Evolutionary conservation across 2,888 invertebrate species (phyloP), one percentile per base, ranked within the genome.

Genomic region (Caenorhabditis angaria): DNA sequence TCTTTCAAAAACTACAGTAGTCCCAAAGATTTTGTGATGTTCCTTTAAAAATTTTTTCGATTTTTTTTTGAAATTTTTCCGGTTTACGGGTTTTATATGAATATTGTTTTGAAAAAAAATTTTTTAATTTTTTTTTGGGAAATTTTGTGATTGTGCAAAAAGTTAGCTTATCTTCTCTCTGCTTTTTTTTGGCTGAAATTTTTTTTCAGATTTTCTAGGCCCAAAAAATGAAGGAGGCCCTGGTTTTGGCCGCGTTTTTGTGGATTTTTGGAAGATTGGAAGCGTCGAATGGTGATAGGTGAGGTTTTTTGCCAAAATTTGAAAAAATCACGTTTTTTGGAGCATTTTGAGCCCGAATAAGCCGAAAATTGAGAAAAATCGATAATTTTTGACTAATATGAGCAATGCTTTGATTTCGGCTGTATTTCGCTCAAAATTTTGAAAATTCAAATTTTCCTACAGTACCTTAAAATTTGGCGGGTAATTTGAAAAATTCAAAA

Each of bases 161-260:
- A 27, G 10, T 20, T 8, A 12, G 14, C 20, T 3, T 24, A 27
- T 53, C 53, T 41, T 41, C 3, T 6, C 12, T 32, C 12, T 32
- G 12, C 6, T 41, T 41, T 41, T 41, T 12, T 8, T 18, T n/a
- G 20, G 18, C 14, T 22, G 2, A 2, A 27, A 8, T n/a, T n/a
- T 20, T n/a, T 18, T 51, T 51, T 14, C 20, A 51, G 51, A 51
- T 53, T 53, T 53, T 53, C 20, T 14, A 53, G 53, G 18, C 41
- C 14, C 18, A 18, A 18, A 18, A 18, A 8, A 18, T 41, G 10
- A 18, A 41, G 10, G 41, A 41, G 18, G 18, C 3, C 2, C 14
- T 41, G 41, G 41, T n/a, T n/a, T 14, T 41, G 41, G 41, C 2
- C 18, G 10, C 18, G 3, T 14, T 41, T 10, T 6, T 41, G 3